These are phyloP conservation scores for Protobothrops mucrosquamatus DNA, from an alignment of 2,113 vertebrate species.

Conservation along the genomic window DNA sequence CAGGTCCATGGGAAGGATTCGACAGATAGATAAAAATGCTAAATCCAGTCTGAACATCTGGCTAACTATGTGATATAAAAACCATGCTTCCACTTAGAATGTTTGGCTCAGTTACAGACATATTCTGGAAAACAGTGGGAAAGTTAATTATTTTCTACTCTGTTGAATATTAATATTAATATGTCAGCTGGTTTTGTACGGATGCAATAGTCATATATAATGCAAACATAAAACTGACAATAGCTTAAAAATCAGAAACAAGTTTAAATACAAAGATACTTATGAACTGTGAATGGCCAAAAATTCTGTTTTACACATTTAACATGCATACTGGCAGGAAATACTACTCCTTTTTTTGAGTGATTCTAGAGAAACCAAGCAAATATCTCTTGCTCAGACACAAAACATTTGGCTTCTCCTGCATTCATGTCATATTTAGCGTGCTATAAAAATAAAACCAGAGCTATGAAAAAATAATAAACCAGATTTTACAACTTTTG, in stretches of 20 bases:
- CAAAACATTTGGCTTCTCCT: neutral
- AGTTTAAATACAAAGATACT: neutral
- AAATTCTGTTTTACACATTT: neutral
- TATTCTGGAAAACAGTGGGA: too few species aligned
- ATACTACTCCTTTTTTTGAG: neutral
- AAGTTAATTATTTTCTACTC: neutral
- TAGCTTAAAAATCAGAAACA: neutral
- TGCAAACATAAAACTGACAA: neutral
- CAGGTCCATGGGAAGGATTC: too few species aligned
- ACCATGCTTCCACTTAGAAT: too few species aligned
- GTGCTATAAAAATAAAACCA: neutral
- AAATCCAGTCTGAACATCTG: too few species aligned
- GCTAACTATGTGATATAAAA: too few species aligned
- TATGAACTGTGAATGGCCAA: neutral
- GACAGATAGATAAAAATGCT: too few species aligned
- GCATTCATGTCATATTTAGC: neutral
- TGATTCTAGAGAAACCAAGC: neutral
- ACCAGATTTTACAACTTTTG: too few species aligned
- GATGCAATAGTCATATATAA: neutral
- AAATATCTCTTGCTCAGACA: neutral
- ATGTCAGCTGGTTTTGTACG: neutral
- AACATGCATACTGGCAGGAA: neutral
- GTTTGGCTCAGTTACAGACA: too few species aligned
- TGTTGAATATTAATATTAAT: neutral
- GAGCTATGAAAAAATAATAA: too few species aligned